Conservation (phyloP, 1,140 invertebrate species). For the Caerostris darwini region DNA sequence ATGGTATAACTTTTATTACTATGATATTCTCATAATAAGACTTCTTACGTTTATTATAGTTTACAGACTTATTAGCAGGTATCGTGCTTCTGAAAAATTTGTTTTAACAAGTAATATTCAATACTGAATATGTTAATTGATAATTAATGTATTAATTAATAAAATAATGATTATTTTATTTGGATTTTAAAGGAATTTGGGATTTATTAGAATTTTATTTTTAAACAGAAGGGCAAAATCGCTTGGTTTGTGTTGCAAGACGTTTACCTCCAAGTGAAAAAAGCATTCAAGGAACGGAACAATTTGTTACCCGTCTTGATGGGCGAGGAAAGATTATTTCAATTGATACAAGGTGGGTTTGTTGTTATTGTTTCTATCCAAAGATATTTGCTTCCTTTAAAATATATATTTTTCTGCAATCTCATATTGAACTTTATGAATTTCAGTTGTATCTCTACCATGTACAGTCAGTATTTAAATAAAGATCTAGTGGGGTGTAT, state of each 20-base stretch:
- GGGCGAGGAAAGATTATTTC: slow-evolving; percentile 90
- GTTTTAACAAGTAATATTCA: too few species aligned
- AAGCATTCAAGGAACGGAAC: slow-evolving; percentile 86
- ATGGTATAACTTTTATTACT: too few species aligned
- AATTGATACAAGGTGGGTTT: slow-evolving; percentile 86
- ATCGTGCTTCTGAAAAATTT: too few species aligned
- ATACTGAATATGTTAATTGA: too few species aligned
- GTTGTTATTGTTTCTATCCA: not conserved
- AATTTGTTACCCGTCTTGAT: slow-evolving; percentile 96
- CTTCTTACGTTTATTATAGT: too few species aligned
- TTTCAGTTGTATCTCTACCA: slow-evolving; percentile 85
- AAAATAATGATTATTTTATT: too few species aligned
- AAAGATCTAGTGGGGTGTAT: slow-evolving; percentile 87
- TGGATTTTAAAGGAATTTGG: too few species aligned
- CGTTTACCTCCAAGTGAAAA: slow-evolving; percentile 92
- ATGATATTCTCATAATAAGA: too few species aligned
- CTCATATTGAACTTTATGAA: not conserved
- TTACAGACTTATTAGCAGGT: too few species aligned
- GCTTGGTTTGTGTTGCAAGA: slow-evolving; percentile 90
- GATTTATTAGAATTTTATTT: not conserved
- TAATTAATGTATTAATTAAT: too few species aligned
- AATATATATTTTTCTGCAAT: not conserved
- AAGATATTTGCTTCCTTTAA: not conserved
- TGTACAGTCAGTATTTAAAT: slow-evolving; percentile 86
- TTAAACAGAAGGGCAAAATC: slow-evolving; percentile 84